Base-by-base conservation (phyloP, 2,113 vertebrate genomes). In the Phaethornis superciliosus region DNA sequence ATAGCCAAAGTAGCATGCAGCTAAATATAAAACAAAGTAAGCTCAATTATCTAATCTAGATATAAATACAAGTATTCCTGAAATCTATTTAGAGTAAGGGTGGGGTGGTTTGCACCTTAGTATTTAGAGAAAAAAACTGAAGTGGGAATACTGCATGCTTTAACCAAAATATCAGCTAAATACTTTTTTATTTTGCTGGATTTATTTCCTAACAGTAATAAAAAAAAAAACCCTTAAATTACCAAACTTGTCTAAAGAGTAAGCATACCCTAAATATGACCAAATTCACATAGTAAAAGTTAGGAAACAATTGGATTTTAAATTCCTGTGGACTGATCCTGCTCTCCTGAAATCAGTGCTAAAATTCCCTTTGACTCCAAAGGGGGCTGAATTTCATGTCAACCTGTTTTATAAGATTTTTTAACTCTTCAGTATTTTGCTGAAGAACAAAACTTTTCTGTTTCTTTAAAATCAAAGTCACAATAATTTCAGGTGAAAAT, bases 11-110 rank as follows among this genome's bases (percentile, higher is more conserved):
- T 78, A 68, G 68, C 86, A 78, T 1, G 13, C 44, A 93, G 76
- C 68, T 94, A 94, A 96, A 96, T 94, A 88, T 88, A 90, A 94
- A 94, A 65, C 80, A 83, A 90, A 94, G 84, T 75, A 91, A 91
- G 56, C 24, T 94, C 40, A 37, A 52, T 83, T 94, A 91, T 90
- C 85, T 91, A 85, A 95, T 86, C 68, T 32, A 89, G 71, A 62
- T 91, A 88, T 58, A 95, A 76, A 95, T 89, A 35, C 20, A 88
- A 83, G 65, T 83, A 91, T 91, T 93, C 93, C 12, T 82, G 75
- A 83, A 88, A 94, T 88, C 49, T 90, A 35, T 81, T 95, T 90
- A 88, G 60, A 90, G n/a, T 17, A 75, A 42, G 65, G 46, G 81
- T 49, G 27, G 71, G 54, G 59, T 67, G 28, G n/a, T 86, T 93